Evolutionary conservation across 1,140 invertebrate species (phyloP), one percentile per base, ranked within the genome.

Genomic region (Polyergus mexicanus): DNA sequence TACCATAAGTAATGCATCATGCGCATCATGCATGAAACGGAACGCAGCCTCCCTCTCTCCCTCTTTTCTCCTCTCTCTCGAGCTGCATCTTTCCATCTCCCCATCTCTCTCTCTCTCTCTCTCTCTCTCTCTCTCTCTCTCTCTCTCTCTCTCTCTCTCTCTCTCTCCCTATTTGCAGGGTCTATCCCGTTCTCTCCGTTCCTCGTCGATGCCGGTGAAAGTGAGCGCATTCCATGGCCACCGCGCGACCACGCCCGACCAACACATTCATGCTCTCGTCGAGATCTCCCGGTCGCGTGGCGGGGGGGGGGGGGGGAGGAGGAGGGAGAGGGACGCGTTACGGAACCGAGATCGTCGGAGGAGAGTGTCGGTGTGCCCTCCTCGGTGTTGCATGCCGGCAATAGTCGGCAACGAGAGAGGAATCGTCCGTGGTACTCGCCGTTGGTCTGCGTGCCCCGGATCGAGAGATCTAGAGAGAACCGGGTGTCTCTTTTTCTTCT

Each of bases 161-260:
- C 77, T 51, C 71, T 78, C 75, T 58, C 69, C 51, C 25, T 11
- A 72, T 28, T 41, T 38, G 38, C 78, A 32, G 54, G 16, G 38
- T 62, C 41, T 83, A 83, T 11, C 54, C 35, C 86, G 68, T 62
- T 77, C 88, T 86, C 84, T 66, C 66, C 86, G 63, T 66, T 25
- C 74, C 75, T 76, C 75, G 85, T 90, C 88, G 77, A n/a, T 5
- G 47, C 47, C 92, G 94, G 94, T 95, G 94, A 95, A 95, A 95
- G 94, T 95, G 94, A 95, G 94, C 94, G 94, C 94, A 95, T 95
- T 95, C 94, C 94, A 94, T 94, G 94, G 94, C 94, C 94, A 94
- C 93, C 90, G 93, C 91, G 93, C 92, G 93, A 95, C 94, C 94
- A 95, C 94, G 94, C 94, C 94, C 94, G 94, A 94, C 91, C 90